Percentiles rank a stretch among this genome's conserved stretches.
phyloP scores from a whole-genome alignment of 2,113 vertebrate species.

The Leucoraja erinaceus region DNA sequence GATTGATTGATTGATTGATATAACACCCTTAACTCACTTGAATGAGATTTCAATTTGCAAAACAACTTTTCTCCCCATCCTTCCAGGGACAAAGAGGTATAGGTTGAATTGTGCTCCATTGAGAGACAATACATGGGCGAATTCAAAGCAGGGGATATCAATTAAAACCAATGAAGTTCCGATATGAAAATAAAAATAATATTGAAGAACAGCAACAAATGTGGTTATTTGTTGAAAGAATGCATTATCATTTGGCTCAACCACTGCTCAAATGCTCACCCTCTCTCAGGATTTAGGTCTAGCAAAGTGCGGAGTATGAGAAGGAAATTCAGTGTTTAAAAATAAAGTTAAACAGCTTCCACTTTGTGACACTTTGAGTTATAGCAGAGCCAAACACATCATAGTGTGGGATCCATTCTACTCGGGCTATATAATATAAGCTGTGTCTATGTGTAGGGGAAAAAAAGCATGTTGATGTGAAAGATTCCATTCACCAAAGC shows the following conservation, averaged over 20 bases:
- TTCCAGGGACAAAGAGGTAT: neutral
- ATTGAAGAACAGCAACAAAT: neutral
- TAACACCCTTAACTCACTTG: neutral
- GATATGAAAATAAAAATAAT: neutral
- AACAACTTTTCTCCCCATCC: neutral
- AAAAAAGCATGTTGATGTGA: neutral
- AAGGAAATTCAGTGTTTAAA: conserved; percentile 36
- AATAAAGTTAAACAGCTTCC: conserved; percentile 30
- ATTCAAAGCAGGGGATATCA: neutral
- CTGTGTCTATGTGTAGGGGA: neutral
- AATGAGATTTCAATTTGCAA: neutral
- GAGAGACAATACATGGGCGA: neutral
- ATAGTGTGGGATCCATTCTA: conserved; percentile 3
- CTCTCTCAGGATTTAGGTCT: neutral
- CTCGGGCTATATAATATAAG: neutral
- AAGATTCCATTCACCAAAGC: conserved; percentile 6
- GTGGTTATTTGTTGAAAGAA: neutral
- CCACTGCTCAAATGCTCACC: neutral
- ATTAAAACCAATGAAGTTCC: neutral
- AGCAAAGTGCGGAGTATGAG: neutral
- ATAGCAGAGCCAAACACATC: conserved; percentile 10
- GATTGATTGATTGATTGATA: no score
- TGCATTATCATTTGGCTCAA: neutral
- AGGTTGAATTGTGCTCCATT: neutral
- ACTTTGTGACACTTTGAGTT: conserved; percentile 35